Evolutionary conservation across 1,140 invertebrate genomes (phyloP).

Genomic region (Daktulosphaira vitifoliae): DNA sequence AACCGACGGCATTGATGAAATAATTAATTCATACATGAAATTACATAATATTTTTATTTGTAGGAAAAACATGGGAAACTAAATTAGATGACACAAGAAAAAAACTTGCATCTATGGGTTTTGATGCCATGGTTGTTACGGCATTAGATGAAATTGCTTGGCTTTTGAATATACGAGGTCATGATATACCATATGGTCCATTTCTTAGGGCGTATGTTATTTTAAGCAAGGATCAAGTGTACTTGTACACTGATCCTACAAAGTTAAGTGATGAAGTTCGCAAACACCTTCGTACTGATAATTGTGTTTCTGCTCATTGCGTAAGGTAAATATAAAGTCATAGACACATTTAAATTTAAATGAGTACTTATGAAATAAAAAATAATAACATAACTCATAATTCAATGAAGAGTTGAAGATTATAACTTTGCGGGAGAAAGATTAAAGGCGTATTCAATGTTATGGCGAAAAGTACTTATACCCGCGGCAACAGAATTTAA

Average conservation of each 20-base stretch:
- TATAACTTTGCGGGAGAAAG: slow-evolving; percentile 61
- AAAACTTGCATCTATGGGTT: slow-evolving; percentile 55
- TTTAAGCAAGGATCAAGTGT: slow-evolving; percentile 53
- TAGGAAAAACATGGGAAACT: slow-evolving; percentile 59
- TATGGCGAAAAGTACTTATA: slow-evolving; percentile 59
- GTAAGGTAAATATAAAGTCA: slow-evolving; percentile 49
- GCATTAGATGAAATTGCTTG: slow-evolving; percentile 88
- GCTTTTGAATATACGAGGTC: slow-evolving; percentile 88
- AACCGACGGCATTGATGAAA: no score
- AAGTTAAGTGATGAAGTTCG: slow-evolving; percentile 51
- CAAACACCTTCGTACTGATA: slow-evolving; percentile 51
- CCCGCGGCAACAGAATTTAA: slow-evolving; percentile 61
- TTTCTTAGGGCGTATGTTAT: slow-evolving; percentile 72
- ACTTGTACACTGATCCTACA: slow-evolving; percentile 53
- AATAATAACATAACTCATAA: no score
- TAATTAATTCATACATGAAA: no score
- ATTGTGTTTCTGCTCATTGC: slow-evolving; percentile 54
- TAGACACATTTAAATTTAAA: slow-evolving; percentile 6
- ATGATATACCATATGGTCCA: slow-evolving; percentile 80
- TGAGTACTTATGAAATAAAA: background rate
- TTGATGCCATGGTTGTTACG: slow-evolving; percentile 73
- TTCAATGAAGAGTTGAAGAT: slow-evolving; percentile 49
- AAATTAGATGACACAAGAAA: slow-evolving; percentile 61
- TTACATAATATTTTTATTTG: no score
- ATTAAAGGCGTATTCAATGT: slow-evolving; percentile 56